Percentiles rank a stretch among this genome's conserved stretches.
Evolutionary conservation across 2,797 vertebrate genomes (phyloP).

Genomic region (Rhinatrema bivittatum): DNA sequence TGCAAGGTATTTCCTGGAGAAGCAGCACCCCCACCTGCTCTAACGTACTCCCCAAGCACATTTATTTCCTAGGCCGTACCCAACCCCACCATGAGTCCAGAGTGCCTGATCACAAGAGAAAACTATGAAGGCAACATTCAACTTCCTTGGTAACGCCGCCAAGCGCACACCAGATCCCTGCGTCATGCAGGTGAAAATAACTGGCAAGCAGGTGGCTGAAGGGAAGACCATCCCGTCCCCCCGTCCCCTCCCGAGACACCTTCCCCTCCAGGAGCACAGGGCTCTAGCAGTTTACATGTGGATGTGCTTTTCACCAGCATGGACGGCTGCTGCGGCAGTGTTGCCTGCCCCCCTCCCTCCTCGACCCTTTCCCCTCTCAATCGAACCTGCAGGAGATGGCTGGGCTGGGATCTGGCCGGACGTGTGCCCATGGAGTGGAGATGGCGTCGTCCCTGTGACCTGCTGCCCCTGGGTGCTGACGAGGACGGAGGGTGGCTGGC

Average conservation of each 20-base stretch:
- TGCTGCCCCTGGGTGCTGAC: conserved; percentile 69
- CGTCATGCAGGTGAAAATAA: too few species aligned
- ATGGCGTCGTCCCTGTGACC: conserved; percentile 37
- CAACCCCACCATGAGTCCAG: too few species aligned
- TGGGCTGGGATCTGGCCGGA: conserved; percentile 22
- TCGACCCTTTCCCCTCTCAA: background rate
- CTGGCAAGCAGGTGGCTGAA: background rate
- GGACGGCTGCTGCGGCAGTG: conserved; percentile 61
- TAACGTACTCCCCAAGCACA: too few species aligned
- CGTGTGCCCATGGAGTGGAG: conserved; percentile 23
- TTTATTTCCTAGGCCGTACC: too few species aligned
- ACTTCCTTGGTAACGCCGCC: too few species aligned
- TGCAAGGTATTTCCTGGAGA: too few species aligned
- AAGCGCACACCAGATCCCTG: too few species aligned
- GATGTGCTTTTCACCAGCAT: conserved; percentile 63
- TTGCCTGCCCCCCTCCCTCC: conserved; percentile 24
- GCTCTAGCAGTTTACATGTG: background rate
- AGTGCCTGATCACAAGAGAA: too few species aligned
- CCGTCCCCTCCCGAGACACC: background rate
- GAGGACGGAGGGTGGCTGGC: conserved; percentile 51
- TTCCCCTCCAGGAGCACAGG: background rate
- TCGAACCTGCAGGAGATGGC: conserved; percentile 15
- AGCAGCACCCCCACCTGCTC: too few species aligned
- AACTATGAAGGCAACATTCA: too few species aligned
- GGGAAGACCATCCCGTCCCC: too few species aligned